Evolutionary conservation across 2,888 invertebrate genomes (phyloP).

Genomic region (Hermodice carunculata): DNA sequence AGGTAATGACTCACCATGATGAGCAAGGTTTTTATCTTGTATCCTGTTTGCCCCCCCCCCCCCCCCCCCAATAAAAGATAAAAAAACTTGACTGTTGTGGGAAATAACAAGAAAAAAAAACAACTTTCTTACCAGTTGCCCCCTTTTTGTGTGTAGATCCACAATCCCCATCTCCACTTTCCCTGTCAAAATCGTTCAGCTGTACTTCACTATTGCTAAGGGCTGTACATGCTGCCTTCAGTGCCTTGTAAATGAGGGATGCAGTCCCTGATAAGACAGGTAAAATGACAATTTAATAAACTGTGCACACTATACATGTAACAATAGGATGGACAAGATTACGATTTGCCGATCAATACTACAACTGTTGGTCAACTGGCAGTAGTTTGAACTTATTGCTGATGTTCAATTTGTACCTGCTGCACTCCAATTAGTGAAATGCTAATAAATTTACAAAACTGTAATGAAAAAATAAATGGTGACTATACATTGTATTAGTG

Average conservation of each 20-base stretch:
- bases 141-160: conserved; percentile 77
- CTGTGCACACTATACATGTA: too few species aligned
- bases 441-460: too few species aligned
- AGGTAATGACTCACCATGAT: too few species aligned
- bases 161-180: conserved; percentile 83
- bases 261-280: neutral
- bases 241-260: conserved; percentile 18
- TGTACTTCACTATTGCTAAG: conserved; percentile 76
- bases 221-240: conserved; percentile 68
- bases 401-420: too few species aligned
- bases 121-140: conserved; percentile 22
- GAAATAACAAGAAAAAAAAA: neutral
- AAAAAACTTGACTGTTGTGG: neutral
- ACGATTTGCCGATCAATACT: neutral
- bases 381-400: neutral
- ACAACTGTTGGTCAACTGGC: neutral
- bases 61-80: conserved; percentile 25
- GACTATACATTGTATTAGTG: too few species aligned
- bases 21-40: too few species aligned
- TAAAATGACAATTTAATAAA: too few species aligned
- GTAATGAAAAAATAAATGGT: too few species aligned
- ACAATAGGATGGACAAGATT: too few species aligned
- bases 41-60: conserved; percentile 45
- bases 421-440: too few species aligned
- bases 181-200: conserved; percentile 77